A percentile compares a stretch with the other conserved stretches of the same genome.
Evolutionary conservation across 1,140 invertebrate genomes (phyloP).

Genomic region (Lamellibrachia luymesi): DNA sequence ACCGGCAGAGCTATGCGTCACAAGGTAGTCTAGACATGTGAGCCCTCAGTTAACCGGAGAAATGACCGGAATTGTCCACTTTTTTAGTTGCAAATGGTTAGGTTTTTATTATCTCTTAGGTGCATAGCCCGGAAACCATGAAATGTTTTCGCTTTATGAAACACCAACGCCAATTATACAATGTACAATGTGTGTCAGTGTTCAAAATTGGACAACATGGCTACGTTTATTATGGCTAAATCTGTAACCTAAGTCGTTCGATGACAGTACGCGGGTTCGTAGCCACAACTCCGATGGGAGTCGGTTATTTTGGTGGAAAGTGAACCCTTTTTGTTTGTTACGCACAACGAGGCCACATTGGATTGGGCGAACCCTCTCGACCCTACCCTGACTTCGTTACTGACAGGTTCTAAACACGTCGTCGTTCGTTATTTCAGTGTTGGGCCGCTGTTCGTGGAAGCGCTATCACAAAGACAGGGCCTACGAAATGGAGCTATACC

Average conservation of each 20-base stretch:
- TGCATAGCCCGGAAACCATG: no score
- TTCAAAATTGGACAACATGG: background rate
- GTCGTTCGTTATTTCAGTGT: background rate
- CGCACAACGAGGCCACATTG: background rate
- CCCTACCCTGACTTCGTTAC: background rate
- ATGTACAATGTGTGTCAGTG: background rate
- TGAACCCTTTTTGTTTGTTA: background rate
- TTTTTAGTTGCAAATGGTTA: no score
- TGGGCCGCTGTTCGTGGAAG: background rate
- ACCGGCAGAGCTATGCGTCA: no score
- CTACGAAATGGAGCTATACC: constrained; percentile 18
- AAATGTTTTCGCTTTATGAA: no score
- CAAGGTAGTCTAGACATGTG: no score
- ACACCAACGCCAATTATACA: background rate
- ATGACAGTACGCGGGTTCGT: background rate
- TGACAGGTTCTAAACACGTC: background rate
- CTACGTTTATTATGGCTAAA: background rate
- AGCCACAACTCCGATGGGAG: no score
- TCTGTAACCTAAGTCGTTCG: background rate
- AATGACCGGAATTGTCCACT: no score
- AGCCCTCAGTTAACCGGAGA: no score
- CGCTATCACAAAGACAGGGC: constrained; percentile 23
- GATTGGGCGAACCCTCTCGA: background rate
- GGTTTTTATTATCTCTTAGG: no score
- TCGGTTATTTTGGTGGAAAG: background rate